Evolutionary conservation across 2,113 vertebrate genomes (phyloP).

Genomic region (Hucho hucho): DNA sequence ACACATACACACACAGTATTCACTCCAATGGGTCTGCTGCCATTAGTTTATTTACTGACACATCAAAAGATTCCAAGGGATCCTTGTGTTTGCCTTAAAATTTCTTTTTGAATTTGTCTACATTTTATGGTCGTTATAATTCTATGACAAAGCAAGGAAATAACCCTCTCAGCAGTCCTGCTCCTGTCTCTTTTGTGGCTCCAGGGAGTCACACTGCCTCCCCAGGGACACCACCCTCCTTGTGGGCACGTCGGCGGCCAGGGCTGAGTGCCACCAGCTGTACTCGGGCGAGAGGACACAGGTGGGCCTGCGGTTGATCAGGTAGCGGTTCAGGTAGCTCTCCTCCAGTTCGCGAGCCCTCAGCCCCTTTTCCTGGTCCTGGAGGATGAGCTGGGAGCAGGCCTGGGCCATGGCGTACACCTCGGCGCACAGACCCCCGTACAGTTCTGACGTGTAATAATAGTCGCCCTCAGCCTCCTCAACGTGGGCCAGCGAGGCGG

Average conservation of each 20-base stretch:
- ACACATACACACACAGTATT: conserved; percentile 9
- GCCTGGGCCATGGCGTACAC: conserved; percentile 58
- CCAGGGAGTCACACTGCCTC: conserved; percentile 46
- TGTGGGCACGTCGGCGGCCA: conserved; percentile 48
- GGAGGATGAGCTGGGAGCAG: conserved; percentile 68
- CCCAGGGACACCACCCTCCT: conserved; percentile 66
- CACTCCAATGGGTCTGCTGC: conserved; percentile 43
- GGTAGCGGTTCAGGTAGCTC: conserved; percentile 77
- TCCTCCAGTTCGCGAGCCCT: conserved; percentile 69
- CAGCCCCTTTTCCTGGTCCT: conserved; percentile 64
- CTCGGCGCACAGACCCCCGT: conserved; percentile 65
- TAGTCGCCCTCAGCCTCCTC: conserved; percentile 69
- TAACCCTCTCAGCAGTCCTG: conserved; percentile 39
- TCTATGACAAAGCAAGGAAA: background rate
- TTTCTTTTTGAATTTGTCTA: too few species aligned
- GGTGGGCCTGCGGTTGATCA: conserved; percentile 69
- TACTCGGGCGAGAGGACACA: conserved; percentile 78
- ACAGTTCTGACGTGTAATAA: conserved; percentile 78
- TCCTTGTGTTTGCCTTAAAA: too few species aligned
- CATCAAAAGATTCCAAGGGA: too few species aligned
- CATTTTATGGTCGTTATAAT: background rate
- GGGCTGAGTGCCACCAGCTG: conserved; percentile 70
- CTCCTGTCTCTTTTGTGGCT: conserved; percentile 33
- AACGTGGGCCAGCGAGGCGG: conserved; percentile 63
- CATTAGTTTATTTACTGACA: conserved; percentile 8